Base-by-base conservation (phyloP, 2,797 vertebrate genomes). In the Telmatherina bonti region DNA sequence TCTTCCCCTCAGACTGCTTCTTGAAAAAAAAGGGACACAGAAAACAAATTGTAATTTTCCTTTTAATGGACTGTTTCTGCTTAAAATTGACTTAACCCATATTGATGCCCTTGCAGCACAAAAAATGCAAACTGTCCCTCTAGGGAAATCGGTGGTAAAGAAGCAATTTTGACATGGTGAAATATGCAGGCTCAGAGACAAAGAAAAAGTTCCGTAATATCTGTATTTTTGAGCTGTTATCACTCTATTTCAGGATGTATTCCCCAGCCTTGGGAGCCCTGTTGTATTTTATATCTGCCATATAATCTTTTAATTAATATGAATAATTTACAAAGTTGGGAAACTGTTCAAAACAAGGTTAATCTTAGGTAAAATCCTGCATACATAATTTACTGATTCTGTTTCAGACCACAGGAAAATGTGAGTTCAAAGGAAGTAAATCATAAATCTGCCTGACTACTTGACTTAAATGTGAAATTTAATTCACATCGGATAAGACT, bases 361-460 rank as follows among this genome's bases (percentile, higher is more conserved):
- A 38, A 71, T 75, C 72, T 67, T 58, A 54, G 20, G 43, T 74
- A 57, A 59, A 84, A 59, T 62, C 27, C 51, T 2, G 2, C 9
- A 15, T 5, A 0, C 55, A 62, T 70, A 24, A 71, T 56, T 80
- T 31, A 75, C 26, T 82, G 74, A 72, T 76, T 36, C 29, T 71
- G 36, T 55, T 76, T 73, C 36, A 33, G 51, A 67, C 74, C 0
- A 1, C 5, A 22, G 59, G 53, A 66, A 72, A 66, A 26, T 52
- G 18, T 0, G n/a, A 85, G 68, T 74, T 86, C 61, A 78, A 79
- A 85, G 63, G 38, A 38, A 72, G 59, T 51, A 27, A 76, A 74
- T 64, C 59, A 74, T 74, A 80, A 83, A 76, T 88, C 65, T 73
- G 41, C 43, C 62, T 58, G 59, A 58, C 79, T 72, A 67, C 47